phyloP scores from a whole-genome alignment of 2,888 invertebrate genomes.

The Lepetodrilus schrolli region DNA sequence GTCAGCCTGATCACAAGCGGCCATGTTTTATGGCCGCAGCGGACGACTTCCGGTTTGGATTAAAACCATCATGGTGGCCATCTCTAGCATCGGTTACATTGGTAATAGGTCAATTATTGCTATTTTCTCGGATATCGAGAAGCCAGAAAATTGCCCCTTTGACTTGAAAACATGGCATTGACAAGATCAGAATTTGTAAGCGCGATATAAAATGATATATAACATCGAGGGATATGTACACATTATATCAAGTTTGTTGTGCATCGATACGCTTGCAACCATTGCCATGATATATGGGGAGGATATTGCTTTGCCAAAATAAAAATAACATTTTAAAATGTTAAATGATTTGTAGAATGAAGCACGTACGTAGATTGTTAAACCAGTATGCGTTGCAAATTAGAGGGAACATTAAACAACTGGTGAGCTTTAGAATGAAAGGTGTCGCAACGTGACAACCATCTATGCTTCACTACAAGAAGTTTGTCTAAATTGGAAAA shows the following conservation, averaged over 20 bases:
- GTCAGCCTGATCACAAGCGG: neutral
- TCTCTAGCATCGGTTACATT: neutral
- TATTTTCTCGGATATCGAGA: slow-evolving; percentile 25
- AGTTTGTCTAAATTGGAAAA: too few species aligned
- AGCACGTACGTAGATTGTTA: too few species aligned
- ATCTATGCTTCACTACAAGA: too few species aligned
- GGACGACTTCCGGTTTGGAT: slow-evolving; percentile 23
- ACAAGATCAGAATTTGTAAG: slow-evolving; percentile 25
- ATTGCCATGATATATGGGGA: too few species aligned
- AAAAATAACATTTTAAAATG: too few species aligned
- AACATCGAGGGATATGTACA: neutral
- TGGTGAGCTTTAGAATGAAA: too few species aligned
- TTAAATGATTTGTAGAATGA: too few species aligned
- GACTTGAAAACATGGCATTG: neutral
- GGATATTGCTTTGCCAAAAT: slow-evolving; percentile 2
- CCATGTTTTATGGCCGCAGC: slow-evolving; percentile 14
- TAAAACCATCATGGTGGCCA: slow-evolving; percentile 18
- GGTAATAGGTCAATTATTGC: slow-evolving; percentile 21
- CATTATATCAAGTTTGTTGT: neutral
- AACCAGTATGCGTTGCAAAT: too few species aligned
- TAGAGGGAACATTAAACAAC: too few species aligned
- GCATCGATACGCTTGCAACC: too few species aligned
- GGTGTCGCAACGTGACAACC: too few species aligned
- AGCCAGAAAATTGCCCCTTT: neutral
- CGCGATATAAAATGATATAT: slow-evolving; percentile 11